Conservation (phyloP, 2,113 vertebrate species). For the Arothron firmamentum region DNA sequence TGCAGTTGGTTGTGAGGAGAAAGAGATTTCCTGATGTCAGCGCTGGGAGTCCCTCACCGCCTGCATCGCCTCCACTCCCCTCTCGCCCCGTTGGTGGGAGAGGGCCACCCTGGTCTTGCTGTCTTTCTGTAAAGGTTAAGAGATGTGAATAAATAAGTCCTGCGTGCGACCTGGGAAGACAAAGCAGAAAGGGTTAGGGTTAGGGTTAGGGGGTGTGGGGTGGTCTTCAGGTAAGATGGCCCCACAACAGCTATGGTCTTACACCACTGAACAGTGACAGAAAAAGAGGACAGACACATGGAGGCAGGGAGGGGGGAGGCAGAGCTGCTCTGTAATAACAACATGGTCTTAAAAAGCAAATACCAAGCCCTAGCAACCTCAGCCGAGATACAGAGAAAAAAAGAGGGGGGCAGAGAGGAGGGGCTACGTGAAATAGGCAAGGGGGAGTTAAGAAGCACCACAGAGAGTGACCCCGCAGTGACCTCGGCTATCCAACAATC, state of each 20-base stretch:
- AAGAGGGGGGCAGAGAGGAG: slow-evolving; percentile 36
- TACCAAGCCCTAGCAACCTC: slow-evolving; percentile 81
- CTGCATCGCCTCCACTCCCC: slow-evolving; percentile 11
- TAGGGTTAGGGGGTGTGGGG: neutral
- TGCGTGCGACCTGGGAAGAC: slow-evolving; percentile 43
- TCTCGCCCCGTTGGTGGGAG: slow-evolving; percentile 15
- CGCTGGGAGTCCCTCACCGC: slow-evolving; percentile 10
- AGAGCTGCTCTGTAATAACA: slow-evolving; percentile 80
- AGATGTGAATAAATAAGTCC: slow-evolving; percentile 59
- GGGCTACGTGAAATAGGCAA: slow-evolving; percentile 55
- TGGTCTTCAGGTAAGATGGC: slow-evolving; percentile 46
- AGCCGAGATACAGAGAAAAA: slow-evolving; percentile 59
- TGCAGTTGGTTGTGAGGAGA: no score
- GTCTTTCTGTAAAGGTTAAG: slow-evolving; percentile 52
- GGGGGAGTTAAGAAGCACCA: slow-evolving; percentile 68
- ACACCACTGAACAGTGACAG: slow-evolving; percentile 66
- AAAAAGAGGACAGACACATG: slow-evolving; percentile 44
- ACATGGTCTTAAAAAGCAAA: slow-evolving; percentile 78
- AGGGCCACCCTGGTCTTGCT: slow-evolving; percentile 29
- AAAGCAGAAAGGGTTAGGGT: slow-evolving; percentile 47
- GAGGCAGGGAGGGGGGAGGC: slow-evolving; percentile 53
- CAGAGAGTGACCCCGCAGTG: slow-evolving; percentile 72
- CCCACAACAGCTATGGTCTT: slow-evolving; percentile 44
- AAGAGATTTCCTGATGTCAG: neutral
- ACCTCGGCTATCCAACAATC: slow-evolving; percentile 74